Evolutionary conservation across 1,140 invertebrate genomes (phyloP).

Genomic region (Dendroctonus ponderosae): DNA sequence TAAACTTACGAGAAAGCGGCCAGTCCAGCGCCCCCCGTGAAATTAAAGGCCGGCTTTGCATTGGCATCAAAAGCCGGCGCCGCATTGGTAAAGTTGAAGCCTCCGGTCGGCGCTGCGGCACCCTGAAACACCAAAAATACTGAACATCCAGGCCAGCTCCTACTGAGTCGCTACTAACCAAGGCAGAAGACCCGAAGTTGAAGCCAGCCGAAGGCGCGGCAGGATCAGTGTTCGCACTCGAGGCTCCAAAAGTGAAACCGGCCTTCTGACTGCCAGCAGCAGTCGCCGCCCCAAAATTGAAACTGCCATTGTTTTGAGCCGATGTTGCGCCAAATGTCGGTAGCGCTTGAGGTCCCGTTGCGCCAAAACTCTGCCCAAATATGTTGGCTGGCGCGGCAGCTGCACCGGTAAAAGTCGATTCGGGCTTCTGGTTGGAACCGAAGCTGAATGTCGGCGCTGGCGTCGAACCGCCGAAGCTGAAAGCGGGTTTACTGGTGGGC

Average conservation of each 20-base stretch:
- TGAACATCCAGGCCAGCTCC: not conserved
- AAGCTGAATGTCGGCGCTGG: not conserved
- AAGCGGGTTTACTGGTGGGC: slow-evolving; percentile 2
- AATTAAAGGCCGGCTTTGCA: slow-evolving; percentile 39
- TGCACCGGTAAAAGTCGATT: not conserved
- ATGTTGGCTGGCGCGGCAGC: not conserved
- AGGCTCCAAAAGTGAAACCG: slow-evolving; percentile 42
- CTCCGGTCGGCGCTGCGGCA: slow-evolving; percentile 17
- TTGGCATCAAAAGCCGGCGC: slow-evolving; percentile 33
- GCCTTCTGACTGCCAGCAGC: slow-evolving; percentile 37
- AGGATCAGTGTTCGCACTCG: slow-evolving; percentile 15
- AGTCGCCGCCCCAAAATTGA: slow-evolving; percentile 43
- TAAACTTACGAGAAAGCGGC: slow-evolving; percentile 28
- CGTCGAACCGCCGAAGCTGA: not conserved
- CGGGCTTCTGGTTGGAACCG: not conserved
- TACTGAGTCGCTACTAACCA: not conserved
- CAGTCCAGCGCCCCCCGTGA: slow-evolving; percentile 13
- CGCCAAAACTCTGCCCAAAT: not conserved
- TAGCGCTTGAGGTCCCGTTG: too few species aligned
- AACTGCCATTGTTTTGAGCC: slow-evolving; percentile 34
- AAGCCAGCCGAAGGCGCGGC: slow-evolving; percentile 24
- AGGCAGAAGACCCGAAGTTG: slow-evolving; percentile 37
- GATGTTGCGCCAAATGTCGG: slow-evolving; percentile 5
- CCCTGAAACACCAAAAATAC: slow-evolving; percentile 1
- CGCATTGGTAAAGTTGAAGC: slow-evolving; percentile 39